Percentiles rank a stretch among this genome's conserved stretches.
phyloP scores from a whole-genome alignment of 2,797 vertebrate species.

The Mormyrops attenuatus region DNA sequence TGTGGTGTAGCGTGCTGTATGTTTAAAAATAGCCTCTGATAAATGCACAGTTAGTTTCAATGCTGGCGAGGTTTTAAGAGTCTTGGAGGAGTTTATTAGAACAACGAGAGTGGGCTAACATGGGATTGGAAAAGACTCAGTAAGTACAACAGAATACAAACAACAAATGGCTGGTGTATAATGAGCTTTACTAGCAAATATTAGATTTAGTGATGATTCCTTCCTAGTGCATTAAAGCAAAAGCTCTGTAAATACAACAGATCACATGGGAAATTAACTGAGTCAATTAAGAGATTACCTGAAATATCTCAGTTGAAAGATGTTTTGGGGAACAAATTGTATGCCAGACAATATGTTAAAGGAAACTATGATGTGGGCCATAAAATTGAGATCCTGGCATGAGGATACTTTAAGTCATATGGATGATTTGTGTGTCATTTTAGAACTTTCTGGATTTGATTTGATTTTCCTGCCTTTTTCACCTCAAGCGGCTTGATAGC shows the following conservation, averaged over 20 bases:
- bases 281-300: not conserved
- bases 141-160: not conserved
- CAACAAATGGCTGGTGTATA: not conserved
- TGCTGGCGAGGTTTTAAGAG: not conserved
- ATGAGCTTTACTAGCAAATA: not conserved
- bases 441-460: not conserved
- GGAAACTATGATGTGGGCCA: not conserved
- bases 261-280: not conserved
- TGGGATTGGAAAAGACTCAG: not conserved
- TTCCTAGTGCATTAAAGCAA: not conserved
- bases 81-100: not conserved
- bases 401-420: not conserved
- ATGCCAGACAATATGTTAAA: not conserved
- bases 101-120: not conserved
- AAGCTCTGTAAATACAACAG: not conserved
- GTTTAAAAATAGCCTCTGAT: not conserved
- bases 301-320: not conserved
- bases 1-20: not conserved
- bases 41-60: not conserved
- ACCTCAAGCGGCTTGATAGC: not conserved
- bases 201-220: not conserved
- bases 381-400: not conserved
- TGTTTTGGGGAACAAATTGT: not conserved
- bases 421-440: conserved; percentile 4
- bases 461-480: not conserved